Percentiles rank a stretch among this genome's conserved stretches.
Conservation (phyloP, 2,888 invertebrate genomes). For the Anarsia innoxiella region DNA sequence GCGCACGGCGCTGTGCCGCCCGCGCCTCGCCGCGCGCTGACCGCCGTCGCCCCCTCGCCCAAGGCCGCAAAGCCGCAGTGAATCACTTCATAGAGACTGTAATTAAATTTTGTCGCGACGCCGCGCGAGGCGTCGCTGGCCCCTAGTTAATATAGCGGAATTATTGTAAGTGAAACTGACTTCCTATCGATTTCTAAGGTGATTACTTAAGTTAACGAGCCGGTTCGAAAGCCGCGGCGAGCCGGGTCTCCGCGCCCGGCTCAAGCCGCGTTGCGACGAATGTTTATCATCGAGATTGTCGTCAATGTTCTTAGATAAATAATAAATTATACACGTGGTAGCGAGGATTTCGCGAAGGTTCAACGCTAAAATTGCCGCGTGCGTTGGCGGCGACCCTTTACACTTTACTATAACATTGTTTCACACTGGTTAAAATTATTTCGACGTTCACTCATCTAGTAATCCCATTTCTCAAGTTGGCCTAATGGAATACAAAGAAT, state of each 20-base stretch:
- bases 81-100: conserved; percentile 46
- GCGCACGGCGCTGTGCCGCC: conserved; percentile 43
- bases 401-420: neutral
- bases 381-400: conserved; percentile 2
- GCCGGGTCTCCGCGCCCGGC: conserved; percentile 11
- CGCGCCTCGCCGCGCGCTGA: conserved; percentile 28
- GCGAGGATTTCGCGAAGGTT: neutral
- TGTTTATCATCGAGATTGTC: conserved; percentile 51
- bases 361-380: neutral
- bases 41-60: conserved; percentile 18
- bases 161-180: conserved; percentile 70
- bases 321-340: conserved; percentile 45
- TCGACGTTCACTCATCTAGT: conserved; percentile 20
- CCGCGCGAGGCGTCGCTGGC: conserved; percentile 37
- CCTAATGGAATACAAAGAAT: conserved; percentile 42
- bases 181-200: conserved; percentile 70
- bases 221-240: conserved; percentile 6
- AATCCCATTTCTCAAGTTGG: no score
- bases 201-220: conserved; percentile 35
- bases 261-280: no score
- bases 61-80: neutral
- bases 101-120: conserved; percentile 48
- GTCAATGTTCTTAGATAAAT: conserved; percentile 58
- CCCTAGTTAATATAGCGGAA: conserved; percentile 63
- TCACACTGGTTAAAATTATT: neutral